Base-by-base conservation (phyloP, 2,888 invertebrate genomes). In the Alcis repandata region DNA sequence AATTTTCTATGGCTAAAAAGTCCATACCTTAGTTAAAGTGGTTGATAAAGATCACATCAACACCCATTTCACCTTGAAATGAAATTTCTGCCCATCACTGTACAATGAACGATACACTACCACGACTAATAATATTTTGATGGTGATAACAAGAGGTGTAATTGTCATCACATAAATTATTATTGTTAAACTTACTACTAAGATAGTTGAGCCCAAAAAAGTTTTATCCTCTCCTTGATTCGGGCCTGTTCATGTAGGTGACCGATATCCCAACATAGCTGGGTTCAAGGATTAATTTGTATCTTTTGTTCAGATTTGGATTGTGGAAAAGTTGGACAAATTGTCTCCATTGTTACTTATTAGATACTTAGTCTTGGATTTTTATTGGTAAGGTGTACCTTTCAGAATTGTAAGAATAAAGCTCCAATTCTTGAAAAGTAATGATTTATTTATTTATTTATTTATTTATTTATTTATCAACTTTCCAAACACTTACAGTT, bases 211-310 rank as follows among this genome's bases (percentile, higher is more conserved):
- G 15, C 9, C 10, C 1, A 1, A 22, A 36, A 10, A 17, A 20
- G 2, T 38, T 51, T 51, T 32, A 13, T 15, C 11, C 4, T 17
- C n/a, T 13, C 20, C 51, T 46, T 13, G 7, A 46, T 53, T n/a
- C 43, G 52, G 8, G 27, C 46, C 60, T 60, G 60, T 8, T 40
- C 27, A 8, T 6, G 36, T 8, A 32, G 36, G 52, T 60, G 59
- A 52, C 52, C 17, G 45, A 60, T 60, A 45, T 60, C 22, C 8
- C 45, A 38, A 53, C 19, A 33, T 60, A 38, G 33, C 22, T 48
- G 45, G 59, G 19, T 59, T 51, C 36, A 43, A 36, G 43, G 60
- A 60, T 53, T 60, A 33, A 43, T 60, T 45, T 60, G 45, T 60
- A 53, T 38, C 45, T 53, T 43, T 40, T 52, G 36, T 53, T 11